phyloP scores from a whole-genome alignment of 2,888 invertebrate genomes.

The Anthophora plumipes region DNA sequence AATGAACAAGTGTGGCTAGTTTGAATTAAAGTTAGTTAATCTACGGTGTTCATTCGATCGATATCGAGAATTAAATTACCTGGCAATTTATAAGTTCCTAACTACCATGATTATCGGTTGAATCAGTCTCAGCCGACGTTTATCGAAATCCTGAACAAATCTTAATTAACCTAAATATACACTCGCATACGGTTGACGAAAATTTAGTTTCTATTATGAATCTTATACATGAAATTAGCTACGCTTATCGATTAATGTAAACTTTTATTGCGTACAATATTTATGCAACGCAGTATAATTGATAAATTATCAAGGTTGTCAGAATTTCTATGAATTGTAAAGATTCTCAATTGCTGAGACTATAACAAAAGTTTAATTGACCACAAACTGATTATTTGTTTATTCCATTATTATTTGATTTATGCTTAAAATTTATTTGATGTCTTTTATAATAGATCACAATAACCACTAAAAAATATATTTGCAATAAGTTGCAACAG shows the following conservation, averaged over 20 bases:
- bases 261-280: conserved; percentile 3
- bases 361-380: neutral
- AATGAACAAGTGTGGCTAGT: conserved; percentile 25
- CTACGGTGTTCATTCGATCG: conserved; percentile 37
- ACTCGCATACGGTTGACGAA: conserved; percentile 24
- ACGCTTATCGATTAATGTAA: conserved; percentile 16
- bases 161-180: conserved; percentile 52
- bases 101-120: conserved; percentile 62
- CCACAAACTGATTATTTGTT: neutral
- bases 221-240: conserved; percentile 17
- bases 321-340: neutral
- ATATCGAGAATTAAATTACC: conserved; percentile 61
- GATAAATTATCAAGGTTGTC: neutral
- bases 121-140: conserved; percentile 61
- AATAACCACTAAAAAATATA: neutral
- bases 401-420: neutral
- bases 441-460: no score
- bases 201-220: conserved; percentile 33
- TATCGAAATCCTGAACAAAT: conserved; percentile 59
- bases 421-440: no score
- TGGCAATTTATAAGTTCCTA: conserved; percentile 63
- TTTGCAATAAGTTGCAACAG: neutral
- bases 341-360: neutral
- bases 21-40: conserved; percentile 36
- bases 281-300: conserved; percentile 3